Percentiles rank a stretch among this genome's conserved stretches.
These are phyloP conservation scores for Scaptodrosophila lebanonensis DNA, from an alignment of 1,140 invertebrate species.

Conservation along the genomic window DNA sequence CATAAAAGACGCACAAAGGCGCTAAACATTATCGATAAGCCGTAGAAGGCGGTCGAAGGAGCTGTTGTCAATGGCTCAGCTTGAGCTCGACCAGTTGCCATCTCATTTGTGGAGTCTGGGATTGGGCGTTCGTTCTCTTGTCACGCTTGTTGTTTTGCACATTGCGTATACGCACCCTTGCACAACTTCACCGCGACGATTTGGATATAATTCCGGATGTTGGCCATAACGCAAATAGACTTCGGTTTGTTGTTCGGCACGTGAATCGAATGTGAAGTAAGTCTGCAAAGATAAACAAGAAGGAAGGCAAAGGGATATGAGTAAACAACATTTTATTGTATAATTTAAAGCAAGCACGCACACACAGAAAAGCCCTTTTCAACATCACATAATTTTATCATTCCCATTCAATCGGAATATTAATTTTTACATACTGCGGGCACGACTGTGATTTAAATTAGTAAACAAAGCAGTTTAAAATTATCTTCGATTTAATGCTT, in stretches of 20 bases:
- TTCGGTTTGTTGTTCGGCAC: conserved; percentile 92
- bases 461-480: too few species aligned
- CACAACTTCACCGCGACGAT: conserved; percentile 89
- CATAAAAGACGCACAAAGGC: conserved; percentile 31
- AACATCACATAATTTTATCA: too few species aligned
- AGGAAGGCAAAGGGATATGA: conserved; percentile 6
- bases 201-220: conserved; percentile 94
- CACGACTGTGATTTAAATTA: too few species aligned
- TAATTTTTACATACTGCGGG: too few species aligned
- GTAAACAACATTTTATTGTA: background rate
- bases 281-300: conserved; percentile 67
- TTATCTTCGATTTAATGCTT: too few species aligned
- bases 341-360: too few species aligned
- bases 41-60: background rate
- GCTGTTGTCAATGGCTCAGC: too few species aligned
- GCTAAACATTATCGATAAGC: conserved; percentile 46
- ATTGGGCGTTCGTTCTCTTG: background rate
- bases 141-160: conserved; percentile 6
- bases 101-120: too few species aligned
- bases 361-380: too few species aligned
- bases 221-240: conserved; percentile 92
- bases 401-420: too few species aligned
- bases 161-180: conserved; percentile 80
- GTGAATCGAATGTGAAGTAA: conserved; percentile 81
- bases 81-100: too few species aligned